Base-by-base conservation (phyloP, 1,140 invertebrate species). In the Euwallacea fornicatus region DNA sequence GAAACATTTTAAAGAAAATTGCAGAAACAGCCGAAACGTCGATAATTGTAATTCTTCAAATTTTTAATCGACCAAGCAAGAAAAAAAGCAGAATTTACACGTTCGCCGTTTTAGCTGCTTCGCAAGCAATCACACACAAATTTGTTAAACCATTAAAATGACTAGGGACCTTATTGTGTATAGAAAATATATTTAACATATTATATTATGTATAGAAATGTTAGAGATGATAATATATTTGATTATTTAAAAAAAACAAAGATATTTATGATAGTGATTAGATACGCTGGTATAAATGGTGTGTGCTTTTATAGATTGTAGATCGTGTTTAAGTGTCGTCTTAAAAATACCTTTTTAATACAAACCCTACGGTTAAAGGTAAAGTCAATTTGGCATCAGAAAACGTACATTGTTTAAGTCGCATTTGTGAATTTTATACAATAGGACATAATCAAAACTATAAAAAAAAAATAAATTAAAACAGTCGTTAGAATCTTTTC, bases 231-330 rank as follows among this genome's bases (percentile, higher is more conserved):
- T 71, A 71, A 74, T 71, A 74, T 69, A 73, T 74, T 71, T 74
- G 65, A 71, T 64, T 71, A 71, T 69, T 70, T 66, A 50, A 74
- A 74, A 63, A 70, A 76, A 58, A 16, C 73, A 78, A 76, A 75
- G 74, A 77, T 78, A 78, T 78, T 78, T 79, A 80, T 78, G 75
- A 76, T 72, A 71, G 72, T 50, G 62, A 53, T 75, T 79, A 76
- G 74, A 73, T 72, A 75, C 69, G 78, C 78, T 74, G 78, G 79
- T 81, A 75, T 81, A 80, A 78, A 80, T 78, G 80, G 76, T 80
- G 80, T 81, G 79, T 79, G 80, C 80, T 81, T 81, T 74, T 75
- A 74, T 79, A 80, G 76, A 74, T 43, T 73, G 53, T 66, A 62
- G 63, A 63, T 69, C 58, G 64, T 75, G 66, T 74, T 76, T 66